These are phyloP conservation scores for Acipenser transmontanus DNA, from an alignment of 2,797 vertebrate genomes.

Conservation along the genomic window DNA sequence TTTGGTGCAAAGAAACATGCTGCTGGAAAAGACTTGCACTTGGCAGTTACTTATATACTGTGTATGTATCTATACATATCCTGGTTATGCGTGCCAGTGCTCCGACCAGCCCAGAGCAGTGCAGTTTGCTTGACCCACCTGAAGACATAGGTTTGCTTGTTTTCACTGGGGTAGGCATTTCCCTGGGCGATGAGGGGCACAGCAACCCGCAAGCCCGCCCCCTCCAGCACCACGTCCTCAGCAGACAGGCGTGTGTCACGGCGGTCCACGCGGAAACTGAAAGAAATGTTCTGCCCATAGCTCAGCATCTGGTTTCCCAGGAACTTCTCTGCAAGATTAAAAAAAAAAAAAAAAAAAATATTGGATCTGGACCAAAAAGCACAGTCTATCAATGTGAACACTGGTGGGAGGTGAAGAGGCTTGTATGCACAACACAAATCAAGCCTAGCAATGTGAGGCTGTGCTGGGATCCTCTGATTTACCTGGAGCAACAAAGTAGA, in stretches of 20 bases:
- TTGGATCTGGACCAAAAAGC: neutral
- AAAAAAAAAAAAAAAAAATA: constrained; percentile 10
- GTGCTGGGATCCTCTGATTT: constrained; percentile 11
- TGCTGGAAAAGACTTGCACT: too few species aligned
- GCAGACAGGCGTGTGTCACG: constrained; percentile 84
- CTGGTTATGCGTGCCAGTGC: too few species aligned
- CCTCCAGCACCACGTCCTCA: constrained; percentile 89
- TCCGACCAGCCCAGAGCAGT: too few species aligned
- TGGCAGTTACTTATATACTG: too few species aligned
- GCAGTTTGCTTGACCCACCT: constrained; percentile 55
- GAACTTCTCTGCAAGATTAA: constrained; percentile 70
- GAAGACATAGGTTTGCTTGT: constrained; percentile 72
- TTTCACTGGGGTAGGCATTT: constrained; percentile 86
- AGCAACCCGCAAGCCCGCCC: constrained; percentile 70
- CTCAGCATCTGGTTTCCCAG: constrained; percentile 85
- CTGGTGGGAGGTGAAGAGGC: too few species aligned
- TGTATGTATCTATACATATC: too few species aligned
- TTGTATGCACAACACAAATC: too few species aligned
- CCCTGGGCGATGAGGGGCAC: constrained; percentile 93
- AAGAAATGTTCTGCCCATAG: constrained; percentile 87
- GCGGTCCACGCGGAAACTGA: constrained; percentile 82
- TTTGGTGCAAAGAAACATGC: too few species aligned
- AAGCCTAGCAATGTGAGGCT: too few species aligned
- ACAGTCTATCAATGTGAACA: too few species aligned
- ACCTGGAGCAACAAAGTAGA: constrained; percentile 91